Evolutionary conservation across 2,113 vertebrate genomes (phyloP), one percentile per base, ranked within the genome.

Genomic region (Lycaon pictus): DNA sequence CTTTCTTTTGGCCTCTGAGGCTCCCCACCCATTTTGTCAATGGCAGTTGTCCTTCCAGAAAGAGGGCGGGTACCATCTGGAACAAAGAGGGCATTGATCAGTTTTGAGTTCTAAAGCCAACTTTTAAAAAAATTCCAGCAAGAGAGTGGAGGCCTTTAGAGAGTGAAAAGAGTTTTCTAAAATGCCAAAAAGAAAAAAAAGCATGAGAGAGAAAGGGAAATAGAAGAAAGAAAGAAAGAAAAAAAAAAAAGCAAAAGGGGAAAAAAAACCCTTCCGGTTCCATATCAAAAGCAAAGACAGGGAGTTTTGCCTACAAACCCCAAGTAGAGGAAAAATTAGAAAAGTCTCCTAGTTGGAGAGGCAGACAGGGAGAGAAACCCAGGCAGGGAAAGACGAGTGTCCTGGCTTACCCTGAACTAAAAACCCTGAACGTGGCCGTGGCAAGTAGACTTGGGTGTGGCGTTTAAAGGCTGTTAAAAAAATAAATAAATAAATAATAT

Each of bases 51-150:
- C 80, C 92, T 84, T 90, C 81, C 69, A 51, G 97, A 91, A 90
- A 81, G 58, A 94, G 94, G 97, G 97, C 2, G 81, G 97, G 35
- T 62, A 90, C 97, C 65, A 6, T 29, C 4, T 58, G 60, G 81
- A 97, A 98, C 98, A 98, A 98, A 97, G 95, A 96, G 11, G 76
- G 58, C 98, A 96, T 98, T 98, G 97, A 98, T 82, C 53, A 20
- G 55, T 32, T 93, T 51, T 72, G 69, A 81, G 22, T 72, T 97
- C 72, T 65, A 96, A 82, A 96, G 96, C 96, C 92, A 97, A 94
- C 63, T 97, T 67, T 76, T 88, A 92, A 96, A 88, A 72, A 97
- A 69, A 79, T 72, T 79, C 58, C 86, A 97, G 90, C 88, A 79
- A 80, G 69, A 71, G 80, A 76, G 80, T 48, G 65, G 60, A 96